Base-by-base conservation (phyloP, 35 echinoderm and acorn worm genomes). In the Stichopus chloronotus region DNA sequence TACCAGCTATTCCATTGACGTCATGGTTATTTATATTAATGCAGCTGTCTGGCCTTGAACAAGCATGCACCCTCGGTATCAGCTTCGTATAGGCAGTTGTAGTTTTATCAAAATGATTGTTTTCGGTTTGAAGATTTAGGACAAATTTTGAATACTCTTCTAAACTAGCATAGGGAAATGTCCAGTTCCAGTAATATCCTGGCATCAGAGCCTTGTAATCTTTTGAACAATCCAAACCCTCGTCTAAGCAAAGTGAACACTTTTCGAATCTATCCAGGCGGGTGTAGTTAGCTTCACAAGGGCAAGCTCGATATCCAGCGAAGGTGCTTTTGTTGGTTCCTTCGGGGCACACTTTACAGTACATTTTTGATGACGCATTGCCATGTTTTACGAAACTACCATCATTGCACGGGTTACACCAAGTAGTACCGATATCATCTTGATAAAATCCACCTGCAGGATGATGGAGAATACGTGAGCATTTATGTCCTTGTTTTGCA, bases 391-490 rank as follows among this genome's bases (percentile, higher is more conserved):
- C 92, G 57, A 52, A 93, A 7, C 79, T 93, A 13, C 92, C 92
- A 9, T 63, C 78, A 24, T 83, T 93, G 61, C 92, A 93, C 13
- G 19, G 17, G 63, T 84, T 83, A 53, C 92, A 93, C 16, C 65
- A 16, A 8, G 57, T 53, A 11, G 30, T 30, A 23, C 54, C 81
- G 5, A 78, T 93, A n/a, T 93, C 8, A 81, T 84, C 78, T 86
- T 84, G 80, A 53, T 65, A 93, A 93, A 85, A 93, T 84, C 92
- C 92, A 86, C 92, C 92, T 83, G 25, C n/a, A 72, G 30, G 30
- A 1, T 43, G 30, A 43, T 43, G 30, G 30, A 43, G 30, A 3
- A 43, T 43, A 43, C 1, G 30, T 43, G 30, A 43, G 30, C 30
- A 43, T 1, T 43, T 43, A 43, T 43, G 30, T 43, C 3, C 1